Conservation (phyloP, 2,888 invertebrate genomes). For the Cryptocephalus primarius region DNA sequence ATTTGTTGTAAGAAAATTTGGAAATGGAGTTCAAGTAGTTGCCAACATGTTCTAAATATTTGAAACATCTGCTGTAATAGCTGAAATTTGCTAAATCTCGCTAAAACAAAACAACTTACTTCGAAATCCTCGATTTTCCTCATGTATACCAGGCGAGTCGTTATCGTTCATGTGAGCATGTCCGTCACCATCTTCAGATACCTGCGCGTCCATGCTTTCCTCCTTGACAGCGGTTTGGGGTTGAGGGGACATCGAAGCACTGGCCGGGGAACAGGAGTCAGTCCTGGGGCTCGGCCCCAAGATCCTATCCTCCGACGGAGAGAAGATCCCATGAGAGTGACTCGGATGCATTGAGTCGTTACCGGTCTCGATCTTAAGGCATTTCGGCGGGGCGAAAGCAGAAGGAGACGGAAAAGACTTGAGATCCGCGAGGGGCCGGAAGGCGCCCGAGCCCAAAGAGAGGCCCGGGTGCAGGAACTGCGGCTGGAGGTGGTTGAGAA, state of each 20-base stretch:
- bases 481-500: constrained; percentile 60
- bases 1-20: too few relatives aligned
- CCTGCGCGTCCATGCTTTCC: constrained; percentile 47
- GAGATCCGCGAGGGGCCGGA: constrained; percentile 47
- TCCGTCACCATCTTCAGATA: constrained; percentile 46
- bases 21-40: too few relatives aligned
- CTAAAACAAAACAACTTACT: constrained; percentile 38
- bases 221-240: constrained; percentile 36
- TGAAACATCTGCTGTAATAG: too few relatives aligned
- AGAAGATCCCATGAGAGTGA: constrained; percentile 33
- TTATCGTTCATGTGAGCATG: constrained; percentile 32
- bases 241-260: constrained; percentile 45
- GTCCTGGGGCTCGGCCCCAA: constrained; percentile 41
- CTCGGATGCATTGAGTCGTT: constrained; percentile 29
- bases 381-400: constrained; percentile 64
- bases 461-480: constrained; percentile 59
- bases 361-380: constrained; percentile 42
- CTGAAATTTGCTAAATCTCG: too few relatives aligned
- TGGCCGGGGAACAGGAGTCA: constrained; percentile 50
- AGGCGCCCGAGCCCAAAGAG: constrained; percentile 48
- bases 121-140: constrained; percentile 43
- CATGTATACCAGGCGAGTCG: constrained; percentile 34
- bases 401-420: constrained; percentile 47
- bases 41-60: too few relatives aligned
- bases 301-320: constrained; percentile 34